A percentile compares a stretch with the other conserved stretches of the same genome.
phyloP scores from a whole-genome alignment of 1,140 invertebrate genomes.

The Drosophila parvula region DNA sequence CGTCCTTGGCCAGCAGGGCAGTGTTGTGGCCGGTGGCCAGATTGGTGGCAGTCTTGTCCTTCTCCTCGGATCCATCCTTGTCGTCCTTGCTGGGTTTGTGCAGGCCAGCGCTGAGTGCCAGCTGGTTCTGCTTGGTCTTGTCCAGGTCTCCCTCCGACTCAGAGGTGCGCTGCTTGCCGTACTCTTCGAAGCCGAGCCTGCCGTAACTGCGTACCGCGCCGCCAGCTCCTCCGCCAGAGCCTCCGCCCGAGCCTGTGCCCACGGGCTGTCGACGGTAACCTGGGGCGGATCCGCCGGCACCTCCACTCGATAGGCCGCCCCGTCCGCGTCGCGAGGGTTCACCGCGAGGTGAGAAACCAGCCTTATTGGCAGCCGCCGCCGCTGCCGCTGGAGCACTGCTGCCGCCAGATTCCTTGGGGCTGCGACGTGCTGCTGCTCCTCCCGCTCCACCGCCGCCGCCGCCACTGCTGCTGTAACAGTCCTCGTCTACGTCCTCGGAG shows the following conservation, averaged over 20 bases:
- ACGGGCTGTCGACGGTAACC: conserved; percentile 20
- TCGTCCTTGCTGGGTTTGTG: conserved; percentile 84
- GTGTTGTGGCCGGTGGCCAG: conserved; percentile 59
- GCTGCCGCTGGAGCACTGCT: conserved; percentile 19
- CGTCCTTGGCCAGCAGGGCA: conserved; percentile 64
- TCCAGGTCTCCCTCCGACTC: conserved; percentile 85
- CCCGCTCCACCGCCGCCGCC: conserved; percentile 22
- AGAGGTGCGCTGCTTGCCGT: conserved; percentile 79
- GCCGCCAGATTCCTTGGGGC: conserved; percentile 54
- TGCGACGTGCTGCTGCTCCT: conserved; percentile 52
- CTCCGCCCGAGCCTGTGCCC: conserved; percentile 23
- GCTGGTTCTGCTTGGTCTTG: conserved; percentile 89
- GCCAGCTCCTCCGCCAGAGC: conserved; percentile 16
- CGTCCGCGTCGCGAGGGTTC: conserved; percentile 92
- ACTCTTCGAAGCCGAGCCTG: conserved; percentile 85
- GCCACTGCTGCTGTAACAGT: conserved; percentile 65
- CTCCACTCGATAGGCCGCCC: conserved; percentile 84
- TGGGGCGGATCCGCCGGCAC: conserved; percentile 20
- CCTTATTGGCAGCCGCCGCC: conserved; percentile 46
- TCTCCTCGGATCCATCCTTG: conserved; percentile 52
- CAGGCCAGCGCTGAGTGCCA: conserved; percentile 87
- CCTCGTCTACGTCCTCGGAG: conserved; percentile 78
- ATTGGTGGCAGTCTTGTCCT: conserved; percentile 57
- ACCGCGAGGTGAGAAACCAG: conserved; percentile 90
- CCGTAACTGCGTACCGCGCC: conserved; percentile 84